phyloP scores from a whole-genome alignment of 2,888 invertebrate species.

The Poecilobothrus nobilitatus region DNA sequence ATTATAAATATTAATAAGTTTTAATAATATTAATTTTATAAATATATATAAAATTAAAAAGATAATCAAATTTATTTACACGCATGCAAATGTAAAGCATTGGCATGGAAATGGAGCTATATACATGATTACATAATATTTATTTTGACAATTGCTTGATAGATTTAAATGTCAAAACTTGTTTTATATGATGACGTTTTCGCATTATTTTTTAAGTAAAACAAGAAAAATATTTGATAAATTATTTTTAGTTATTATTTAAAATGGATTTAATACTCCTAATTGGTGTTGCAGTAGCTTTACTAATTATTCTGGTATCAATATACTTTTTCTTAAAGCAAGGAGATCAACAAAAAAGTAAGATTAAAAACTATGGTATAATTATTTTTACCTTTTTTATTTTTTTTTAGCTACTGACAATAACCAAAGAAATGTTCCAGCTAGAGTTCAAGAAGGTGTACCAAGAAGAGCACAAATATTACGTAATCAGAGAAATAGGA shows the following conservation, averaged over 20 bases:
- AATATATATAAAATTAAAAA: too few relatives aligned
- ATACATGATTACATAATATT: too few relatives aligned
- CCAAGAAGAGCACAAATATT: conserved; percentile 64
- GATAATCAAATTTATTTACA: too few relatives aligned
- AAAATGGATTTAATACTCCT: conserved; percentile 46
- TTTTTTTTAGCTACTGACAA: conserved; percentile 21
- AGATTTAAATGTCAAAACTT: neutral
- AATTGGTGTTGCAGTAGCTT: conserved; percentile 42
- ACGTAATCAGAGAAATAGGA: conserved; percentile 55
- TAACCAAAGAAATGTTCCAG: conserved; percentile 31
- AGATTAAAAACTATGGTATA: conserved; percentile 10
- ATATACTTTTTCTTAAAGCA: conserved; percentile 38
- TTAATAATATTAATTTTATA: too few relatives aligned
- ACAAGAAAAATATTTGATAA: neutral
- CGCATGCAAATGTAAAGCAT: too few relatives aligned
- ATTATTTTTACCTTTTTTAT: neutral
- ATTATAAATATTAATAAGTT: too few relatives aligned
- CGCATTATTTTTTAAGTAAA: neutral
- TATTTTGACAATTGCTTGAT: too few relatives aligned
- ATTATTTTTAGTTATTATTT: conserved; percentile 9
- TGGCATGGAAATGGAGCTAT: too few relatives aligned
- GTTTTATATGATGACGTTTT: conserved; percentile 9
- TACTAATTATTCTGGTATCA: conserved; percentile 40
- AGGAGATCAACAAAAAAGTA: conserved; percentile 25
- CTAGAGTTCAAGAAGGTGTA: conserved; percentile 46